A percentile compares a stretch with the other conserved stretches of the same genome.
These are phyloP conservation scores for Micropoecilia bifurca DNA, from an alignment of 2,797 vertebrate species.

Conservation along the genomic window DNA sequence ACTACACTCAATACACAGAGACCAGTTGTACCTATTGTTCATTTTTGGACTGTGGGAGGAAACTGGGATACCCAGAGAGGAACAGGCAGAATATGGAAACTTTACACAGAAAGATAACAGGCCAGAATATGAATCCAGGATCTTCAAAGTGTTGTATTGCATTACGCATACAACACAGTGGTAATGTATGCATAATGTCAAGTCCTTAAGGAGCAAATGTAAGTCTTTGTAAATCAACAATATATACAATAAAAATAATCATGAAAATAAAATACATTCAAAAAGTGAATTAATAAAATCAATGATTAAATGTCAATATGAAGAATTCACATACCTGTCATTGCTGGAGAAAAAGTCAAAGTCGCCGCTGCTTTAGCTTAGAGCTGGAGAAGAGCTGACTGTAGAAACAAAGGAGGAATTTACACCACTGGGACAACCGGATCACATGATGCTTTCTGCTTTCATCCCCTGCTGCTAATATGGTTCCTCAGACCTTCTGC, in stretches of 20 bases:
- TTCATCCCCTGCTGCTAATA: not conserved
- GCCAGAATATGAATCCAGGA: not conserved
- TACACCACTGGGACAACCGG: not conserved
- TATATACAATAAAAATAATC: not conserved
- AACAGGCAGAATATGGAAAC: not conserved
- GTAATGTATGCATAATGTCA: not conserved
- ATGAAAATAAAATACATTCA: not conserved
- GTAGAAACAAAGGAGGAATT: not conserved
- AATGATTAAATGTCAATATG: not conserved
- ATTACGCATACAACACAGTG: not conserved
- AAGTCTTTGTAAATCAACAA: not conserved
- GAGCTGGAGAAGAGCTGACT: not conserved
- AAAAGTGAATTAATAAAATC: not conserved
- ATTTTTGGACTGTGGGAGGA: not conserved
- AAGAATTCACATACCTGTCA: not conserved
- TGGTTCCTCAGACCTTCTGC: not conserved
- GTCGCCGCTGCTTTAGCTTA: not conserved
- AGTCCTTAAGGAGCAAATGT: not conserved
- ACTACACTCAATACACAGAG: not conserved
- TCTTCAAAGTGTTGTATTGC: not conserved
- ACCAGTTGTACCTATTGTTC: not conserved
- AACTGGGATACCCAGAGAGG: not conserved
- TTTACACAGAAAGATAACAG: not conserved
- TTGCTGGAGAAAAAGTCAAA: not conserved
- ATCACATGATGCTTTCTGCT: not conserved